phyloP scores from a whole-genome alignment of 2,113 vertebrate genomes.

The Pomatostomus ruficeps region DNA sequence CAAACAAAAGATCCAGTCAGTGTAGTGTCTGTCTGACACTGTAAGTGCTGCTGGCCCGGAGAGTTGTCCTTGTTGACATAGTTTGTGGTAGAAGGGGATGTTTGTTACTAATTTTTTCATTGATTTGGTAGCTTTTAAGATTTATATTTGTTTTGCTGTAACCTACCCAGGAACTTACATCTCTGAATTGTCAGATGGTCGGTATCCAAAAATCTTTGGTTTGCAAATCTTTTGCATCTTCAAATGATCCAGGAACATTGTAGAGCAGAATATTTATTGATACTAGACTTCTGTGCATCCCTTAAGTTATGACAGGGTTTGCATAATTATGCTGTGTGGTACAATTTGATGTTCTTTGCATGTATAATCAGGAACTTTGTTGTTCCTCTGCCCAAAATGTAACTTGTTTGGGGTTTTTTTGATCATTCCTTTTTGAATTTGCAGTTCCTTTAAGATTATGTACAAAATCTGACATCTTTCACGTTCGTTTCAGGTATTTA shows the following conservation, averaged over 20 bases:
- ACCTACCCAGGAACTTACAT: neutral
- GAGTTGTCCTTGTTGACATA: neutral
- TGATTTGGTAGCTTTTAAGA: neutral
- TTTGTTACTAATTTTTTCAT: neutral
- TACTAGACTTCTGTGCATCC: neutral
- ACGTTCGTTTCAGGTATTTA: neutral
- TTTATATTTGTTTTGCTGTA: neutral
- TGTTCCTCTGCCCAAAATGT: neutral
- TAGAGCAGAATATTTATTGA: neutral
- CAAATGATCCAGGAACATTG: fast-evolving
- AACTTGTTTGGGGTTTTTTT: neutral
- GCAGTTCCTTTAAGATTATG: neutral
- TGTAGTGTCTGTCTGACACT: fast-evolving
- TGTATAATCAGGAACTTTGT: neutral
- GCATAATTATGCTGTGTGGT: neutral
- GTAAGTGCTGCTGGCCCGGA: neutral
- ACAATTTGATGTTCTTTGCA: neutral
- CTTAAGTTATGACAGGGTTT: neutral
- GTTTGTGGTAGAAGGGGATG: neutral
- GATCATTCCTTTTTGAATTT: neutral
- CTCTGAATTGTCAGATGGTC: neutral
- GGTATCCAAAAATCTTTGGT: neutral
- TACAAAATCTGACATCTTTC: neutral
- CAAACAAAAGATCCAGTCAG: neutral
- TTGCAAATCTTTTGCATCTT: neutral